A percentile compares a stretch with the other conserved stretches of the same genome.
Evolutionary conservation across 2,797 vertebrate species (phyloP).

Genomic region (Cryptoblepharus egeriae): DNA sequence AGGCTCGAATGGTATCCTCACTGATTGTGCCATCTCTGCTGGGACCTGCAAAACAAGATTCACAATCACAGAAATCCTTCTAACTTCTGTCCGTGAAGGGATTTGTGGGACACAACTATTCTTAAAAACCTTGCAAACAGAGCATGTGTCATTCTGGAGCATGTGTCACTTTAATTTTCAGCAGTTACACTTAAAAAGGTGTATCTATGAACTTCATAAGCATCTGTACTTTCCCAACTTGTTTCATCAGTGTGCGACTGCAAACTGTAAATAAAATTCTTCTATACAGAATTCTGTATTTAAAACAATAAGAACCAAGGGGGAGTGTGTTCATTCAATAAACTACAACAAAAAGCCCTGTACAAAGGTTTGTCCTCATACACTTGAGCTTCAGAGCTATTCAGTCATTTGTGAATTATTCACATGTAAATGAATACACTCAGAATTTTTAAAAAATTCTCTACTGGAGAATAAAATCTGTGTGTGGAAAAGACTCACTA

Average conservation of each 20-base stretch:
- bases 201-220: conserved; percentile 10
- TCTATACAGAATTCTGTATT: background rate
- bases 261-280: background rate
- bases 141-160: conserved; percentile 5
- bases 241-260: background rate
- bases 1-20: conserved; percentile 96
- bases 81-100: background rate
- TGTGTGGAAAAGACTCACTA: background rate
- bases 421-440: conserved; percentile 4
- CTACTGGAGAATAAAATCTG: conserved; percentile 7
- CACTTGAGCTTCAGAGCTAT: background rate
- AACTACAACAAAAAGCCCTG: background rate
- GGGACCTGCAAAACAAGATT: conserved; percentile 79
- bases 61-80: background rate
- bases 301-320: background rate
- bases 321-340: background rate
- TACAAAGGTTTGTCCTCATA: background rate
- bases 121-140: background rate
- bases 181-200: conserved; percentile 13
- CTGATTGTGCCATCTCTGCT: conserved; percentile 95
- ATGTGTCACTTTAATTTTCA: background rate
- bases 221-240: background rate
- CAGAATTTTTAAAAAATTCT: background rate
- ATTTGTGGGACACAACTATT: background rate
- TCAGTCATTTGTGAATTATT: background rate